Evolutionary conservation across 2,797 vertebrate species (phyloP).

Genomic region (Decapterus maruadsi): DNA sequence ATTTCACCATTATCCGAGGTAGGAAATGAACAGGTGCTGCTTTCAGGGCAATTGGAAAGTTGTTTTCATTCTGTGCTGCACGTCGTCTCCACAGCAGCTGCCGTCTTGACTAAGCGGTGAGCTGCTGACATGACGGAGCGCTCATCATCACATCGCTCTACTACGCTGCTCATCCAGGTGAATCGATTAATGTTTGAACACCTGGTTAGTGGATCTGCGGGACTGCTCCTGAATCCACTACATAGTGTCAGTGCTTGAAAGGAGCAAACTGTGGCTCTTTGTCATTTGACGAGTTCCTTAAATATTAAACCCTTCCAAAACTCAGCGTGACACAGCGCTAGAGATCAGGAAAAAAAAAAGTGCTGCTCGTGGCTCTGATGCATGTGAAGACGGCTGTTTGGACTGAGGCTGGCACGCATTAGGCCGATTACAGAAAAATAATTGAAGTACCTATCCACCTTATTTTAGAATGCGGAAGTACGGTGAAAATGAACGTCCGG

Average conservation of each 20-base stretch:
- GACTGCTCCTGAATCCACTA: not conserved
- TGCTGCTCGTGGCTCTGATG: not conserved
- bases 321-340: not conserved
- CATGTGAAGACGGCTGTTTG: not conserved
- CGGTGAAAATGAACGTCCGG: too few species aligned
- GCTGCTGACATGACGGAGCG: not conserved
- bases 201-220: not conserved
- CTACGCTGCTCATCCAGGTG: not conserved
- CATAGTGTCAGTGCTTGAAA: not conserved
- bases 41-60: not conserved
- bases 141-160: not conserved
- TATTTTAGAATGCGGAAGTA: too few species aligned
- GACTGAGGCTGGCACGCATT: not conserved
- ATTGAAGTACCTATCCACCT: not conserved
- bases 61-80: slow-evolving; percentile 9
- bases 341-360: not conserved
- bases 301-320: not conserved
- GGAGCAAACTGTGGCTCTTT: not conserved
- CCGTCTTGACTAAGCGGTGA: not conserved
- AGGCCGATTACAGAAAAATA: not conserved
- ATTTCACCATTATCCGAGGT: slow-evolving; percentile 1
- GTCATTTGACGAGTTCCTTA: not conserved
- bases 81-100: not conserved
- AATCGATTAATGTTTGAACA: slow-evolving; percentile 15
- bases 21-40: not conserved